Base-by-base conservation (phyloP, 1,140 invertebrate species). In the Trissolcus basalis region DNA sequence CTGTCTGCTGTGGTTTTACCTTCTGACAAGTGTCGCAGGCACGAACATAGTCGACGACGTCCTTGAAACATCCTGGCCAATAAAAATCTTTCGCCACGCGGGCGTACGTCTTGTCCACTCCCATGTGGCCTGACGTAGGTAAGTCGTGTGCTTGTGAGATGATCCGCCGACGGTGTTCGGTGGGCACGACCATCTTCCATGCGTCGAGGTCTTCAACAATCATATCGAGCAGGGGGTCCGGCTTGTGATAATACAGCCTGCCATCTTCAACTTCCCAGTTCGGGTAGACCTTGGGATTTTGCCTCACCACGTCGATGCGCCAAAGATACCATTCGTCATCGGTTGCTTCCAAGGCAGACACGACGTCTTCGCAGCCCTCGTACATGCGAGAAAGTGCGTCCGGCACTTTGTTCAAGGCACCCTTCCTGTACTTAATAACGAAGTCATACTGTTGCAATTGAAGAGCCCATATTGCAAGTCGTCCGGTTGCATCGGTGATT, bases 71-170 rank as follows among this genome's bases (percentile, higher is more conserved):
- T 0, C 67, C 51, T 1, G 27, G 13, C 50, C 44, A 70, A 19
- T 55, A 70, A 14, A 47, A 70, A 2, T 70, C 19, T 0, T 19
- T 6, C 0, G 50, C 51, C 0, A 70, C 0, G 8, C 50, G 0
- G 11, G 51, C 43, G 11, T 70, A 70, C 0, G 67, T 61, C 9
- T 55, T 60, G 3, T 70, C 58, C 0, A 56, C 35, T 10, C 56
- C 58, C 14, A 54, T 1, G 15, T 68, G 55, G 0, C 43, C 50
- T 2, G 55, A n/a, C 1, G 19, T 27, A 12, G 56, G 43, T 0
- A 11, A 0, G 43, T 36, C 6, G 14, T 70, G 67, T 4, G 56
- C 49, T 0, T 43, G 10, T 0, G 1, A 0, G 0, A 61, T 11
- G 5, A 45, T 27, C 13, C 12, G 12, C 6, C 0, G 11, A n/a